These are phyloP conservation scores for Microtus montanus DNA, from an alignment of 2,113 vertebrate species.

Conservation along the genomic window DNA sequence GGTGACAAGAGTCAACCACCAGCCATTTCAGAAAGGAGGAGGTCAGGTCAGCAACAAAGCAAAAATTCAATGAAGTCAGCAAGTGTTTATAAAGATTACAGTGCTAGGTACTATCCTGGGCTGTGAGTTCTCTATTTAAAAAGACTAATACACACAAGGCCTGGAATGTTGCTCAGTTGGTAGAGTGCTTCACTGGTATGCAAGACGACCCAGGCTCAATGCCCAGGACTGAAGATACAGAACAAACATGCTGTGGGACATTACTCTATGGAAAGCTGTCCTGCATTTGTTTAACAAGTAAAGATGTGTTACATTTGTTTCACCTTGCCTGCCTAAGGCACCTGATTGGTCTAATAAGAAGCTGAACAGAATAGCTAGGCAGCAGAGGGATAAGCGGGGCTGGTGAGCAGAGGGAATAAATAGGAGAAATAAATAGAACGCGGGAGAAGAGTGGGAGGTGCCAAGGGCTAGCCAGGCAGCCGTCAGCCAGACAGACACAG, in stretches of 20 bases:
- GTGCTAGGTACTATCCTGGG: neutral
- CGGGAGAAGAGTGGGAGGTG: neutral
- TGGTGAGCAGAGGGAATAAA: neutral
- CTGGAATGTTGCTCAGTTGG: neutral
- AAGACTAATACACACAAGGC: neutral
- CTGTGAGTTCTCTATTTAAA: neutral
- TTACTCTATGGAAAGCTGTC: neutral
- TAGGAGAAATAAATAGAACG: neutral
- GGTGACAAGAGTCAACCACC: neutral
- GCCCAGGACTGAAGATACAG: neutral
- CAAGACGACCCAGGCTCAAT: neutral
- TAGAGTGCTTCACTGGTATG: neutral
- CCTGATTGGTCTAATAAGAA: neutral
- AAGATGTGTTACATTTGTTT: neutral
- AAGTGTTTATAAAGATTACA: conserved; percentile 7
- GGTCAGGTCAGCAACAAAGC: conserved; percentile 4
- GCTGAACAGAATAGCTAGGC: neutral
- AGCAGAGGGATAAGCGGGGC: neutral
- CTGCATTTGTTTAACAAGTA: neutral
- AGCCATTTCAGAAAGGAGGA: conserved; percentile 6
- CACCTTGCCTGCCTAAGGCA: neutral
- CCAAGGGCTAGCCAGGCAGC: neutral
- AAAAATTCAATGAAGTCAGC: conserved; percentile 38
- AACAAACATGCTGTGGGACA: neutral
- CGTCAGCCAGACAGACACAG: neutral